phyloP scores from a whole-genome alignment of 2,888 invertebrate genomes.

The Dynastes grantii region DNA sequence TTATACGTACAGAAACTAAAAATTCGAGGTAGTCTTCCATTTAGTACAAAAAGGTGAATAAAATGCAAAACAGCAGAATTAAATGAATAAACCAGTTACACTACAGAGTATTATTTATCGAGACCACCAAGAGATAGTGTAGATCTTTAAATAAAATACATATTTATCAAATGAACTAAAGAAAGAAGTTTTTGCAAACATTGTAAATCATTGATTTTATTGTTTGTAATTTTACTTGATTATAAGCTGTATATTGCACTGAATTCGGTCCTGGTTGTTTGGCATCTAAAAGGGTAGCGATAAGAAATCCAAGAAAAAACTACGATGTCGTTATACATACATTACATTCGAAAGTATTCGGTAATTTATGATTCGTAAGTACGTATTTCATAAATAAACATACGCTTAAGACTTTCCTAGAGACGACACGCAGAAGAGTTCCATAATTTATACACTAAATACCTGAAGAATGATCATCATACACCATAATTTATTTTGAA shows the following conservation, averaged over 20 bases:
- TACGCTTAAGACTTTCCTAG: constrained; percentile 39
- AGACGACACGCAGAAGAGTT: constrained; percentile 18
- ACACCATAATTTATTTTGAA: constrained; percentile 47
- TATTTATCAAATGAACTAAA: too few species aligned
- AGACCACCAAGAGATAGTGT: too few species aligned
- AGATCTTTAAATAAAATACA: too few species aligned
- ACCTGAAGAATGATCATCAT: constrained; percentile 38
- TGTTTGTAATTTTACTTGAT: too few species aligned
- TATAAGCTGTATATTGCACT: background rate
- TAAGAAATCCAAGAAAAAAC: constrained; percentile 29
- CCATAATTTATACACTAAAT: constrained; percentile 47
- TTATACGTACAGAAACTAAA: too few species aligned
- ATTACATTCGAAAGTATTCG: constrained; percentile 41
- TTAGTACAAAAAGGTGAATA: too few species aligned
- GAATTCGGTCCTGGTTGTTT: constrained; percentile 14
- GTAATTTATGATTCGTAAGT: constrained; percentile 42
- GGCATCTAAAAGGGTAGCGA: constrained; percentile 23
- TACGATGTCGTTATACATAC: constrained; percentile 2
- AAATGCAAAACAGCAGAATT: too few species aligned
- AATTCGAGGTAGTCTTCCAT: too few species aligned
- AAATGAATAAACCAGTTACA: too few species aligned
- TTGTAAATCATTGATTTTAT: too few species aligned
- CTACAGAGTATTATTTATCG: too few species aligned
- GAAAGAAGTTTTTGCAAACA: too few species aligned
- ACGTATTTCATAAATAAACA: constrained; percentile 47